Conservation (phyloP, 2,113 vertebrate species). For the Bambusicola thoracicus region DNA sequence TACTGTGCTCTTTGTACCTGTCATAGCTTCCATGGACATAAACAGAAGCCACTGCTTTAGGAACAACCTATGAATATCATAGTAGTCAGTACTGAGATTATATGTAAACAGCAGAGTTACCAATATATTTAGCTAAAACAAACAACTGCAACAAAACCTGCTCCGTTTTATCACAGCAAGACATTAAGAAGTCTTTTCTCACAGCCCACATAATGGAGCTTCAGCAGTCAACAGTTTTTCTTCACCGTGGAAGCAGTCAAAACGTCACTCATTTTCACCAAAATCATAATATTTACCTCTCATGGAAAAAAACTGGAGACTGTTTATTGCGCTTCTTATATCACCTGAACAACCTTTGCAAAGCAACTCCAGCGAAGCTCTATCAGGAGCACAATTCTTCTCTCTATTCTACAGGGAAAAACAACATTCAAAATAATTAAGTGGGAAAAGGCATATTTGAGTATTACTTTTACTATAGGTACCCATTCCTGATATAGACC, state of each 20-base stretch:
- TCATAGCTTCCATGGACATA: too few relatives aligned
- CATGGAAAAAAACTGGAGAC: conserved; percentile 90
- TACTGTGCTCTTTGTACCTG: too few relatives aligned
- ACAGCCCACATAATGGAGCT: background rate
- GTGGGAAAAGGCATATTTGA: background rate
- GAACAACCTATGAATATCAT: too few relatives aligned
- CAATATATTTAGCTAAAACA: background rate
- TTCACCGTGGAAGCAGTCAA: background rate
- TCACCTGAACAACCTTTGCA: conserved; percentile 93
- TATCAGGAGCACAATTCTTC: conserved; percentile 77
- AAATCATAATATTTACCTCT: conserved; percentile 75
- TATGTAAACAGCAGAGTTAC: background rate
- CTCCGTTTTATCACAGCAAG: background rate
- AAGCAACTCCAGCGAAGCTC: conserved; percentile 81
- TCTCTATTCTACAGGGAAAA: conserved; percentile 81
- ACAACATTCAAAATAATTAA: background rate
- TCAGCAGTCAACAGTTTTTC: background rate
- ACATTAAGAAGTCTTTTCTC: background rate
- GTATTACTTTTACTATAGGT: background rate
- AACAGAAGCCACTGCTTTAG: too few relatives aligned
- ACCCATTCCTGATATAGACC: background rate
- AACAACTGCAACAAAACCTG: background rate
- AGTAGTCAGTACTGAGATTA: background rate
- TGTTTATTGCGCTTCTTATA: conserved; percentile 95
- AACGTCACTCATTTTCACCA: background rate